phyloP scores from a whole-genome alignment of 2,888 invertebrate species.

The Tenthredo amoena region DNA sequence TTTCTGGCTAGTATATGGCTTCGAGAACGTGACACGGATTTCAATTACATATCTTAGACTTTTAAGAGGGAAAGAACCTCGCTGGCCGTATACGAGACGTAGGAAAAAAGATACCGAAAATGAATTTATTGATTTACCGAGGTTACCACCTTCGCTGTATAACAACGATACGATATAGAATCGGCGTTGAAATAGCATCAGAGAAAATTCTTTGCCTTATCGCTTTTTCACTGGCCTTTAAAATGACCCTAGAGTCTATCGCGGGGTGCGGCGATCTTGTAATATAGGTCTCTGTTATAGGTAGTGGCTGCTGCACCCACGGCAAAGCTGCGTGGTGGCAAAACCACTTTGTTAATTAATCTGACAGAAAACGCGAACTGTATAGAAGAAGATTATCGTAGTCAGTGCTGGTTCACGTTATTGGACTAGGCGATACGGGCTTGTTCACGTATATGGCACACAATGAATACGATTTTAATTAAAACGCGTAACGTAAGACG shows the following conservation, averaged over 20 bases:
- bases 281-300: constrained; percentile 28
- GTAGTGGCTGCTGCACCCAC: constrained; percentile 22
- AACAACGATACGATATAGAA: background rate
- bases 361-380: constrained; percentile 25
- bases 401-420: background rate
- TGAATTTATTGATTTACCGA: background rate
- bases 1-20: constrained; percentile 14
- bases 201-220: background rate
- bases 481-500: background rate
- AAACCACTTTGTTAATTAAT: constrained; percentile 45
- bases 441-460: background rate
- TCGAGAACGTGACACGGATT: constrained; percentile 1
- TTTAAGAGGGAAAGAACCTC: background rate
- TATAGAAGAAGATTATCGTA: background rate
- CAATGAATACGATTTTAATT: background rate
- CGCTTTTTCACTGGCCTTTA: background rate
- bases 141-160: background rate
- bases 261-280: constrained; percentile 28
- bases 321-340: background rate
- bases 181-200: background rate
- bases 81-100: background rate
- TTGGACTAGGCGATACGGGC: background rate
- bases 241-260: background rate
- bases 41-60: background rate
- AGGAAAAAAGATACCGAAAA: background rate